Percentiles rank a stretch among this genome's conserved stretches.
phyloP scores from a whole-genome alignment of 2,888 invertebrate species.

The Serrognathus titanus region DNA sequence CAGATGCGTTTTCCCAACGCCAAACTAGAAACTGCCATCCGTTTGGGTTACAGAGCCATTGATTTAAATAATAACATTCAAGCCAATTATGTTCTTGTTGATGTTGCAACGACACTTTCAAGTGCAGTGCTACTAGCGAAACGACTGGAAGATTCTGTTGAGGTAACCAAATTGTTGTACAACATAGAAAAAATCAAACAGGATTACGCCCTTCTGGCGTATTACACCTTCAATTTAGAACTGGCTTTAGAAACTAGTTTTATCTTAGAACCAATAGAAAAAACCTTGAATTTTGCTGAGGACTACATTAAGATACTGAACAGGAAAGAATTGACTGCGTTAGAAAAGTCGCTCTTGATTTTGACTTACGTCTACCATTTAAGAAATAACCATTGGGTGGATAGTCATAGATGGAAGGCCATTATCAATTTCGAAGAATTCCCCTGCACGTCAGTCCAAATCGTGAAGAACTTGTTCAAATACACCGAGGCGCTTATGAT shows the following conservation, averaged over 20 bases:
- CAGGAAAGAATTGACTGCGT: slow-evolving; percentile 8
- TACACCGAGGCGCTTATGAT: slow-evolving; percentile 27
- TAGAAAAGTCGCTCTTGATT: slow-evolving; percentile 25
- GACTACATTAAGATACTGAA: slow-evolving; percentile 25
- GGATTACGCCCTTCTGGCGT: slow-evolving; percentile 48
- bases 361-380: slow-evolving; percentile 24
- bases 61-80: slow-evolving; percentile 49
- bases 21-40: slow-evolving; percentile 9
- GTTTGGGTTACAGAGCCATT: slow-evolving; percentile 26
- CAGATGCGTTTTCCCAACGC: slow-evolving; percentile 35
- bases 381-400: slow-evolving; percentile 19
- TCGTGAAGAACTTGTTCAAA: slow-evolving; percentile 25
- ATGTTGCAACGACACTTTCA: slow-evolving; percentile 51
- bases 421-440: slow-evolving; percentile 13
- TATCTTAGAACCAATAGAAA: slow-evolving; percentile 51
- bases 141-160: slow-evolving; percentile 53
- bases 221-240: slow-evolving; percentile 58
- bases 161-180: slow-evolving; percentile 46
- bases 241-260: slow-evolving; percentile 58
- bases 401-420: slow-evolving; percentile 25
- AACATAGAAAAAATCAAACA: slow-evolving; percentile 34
- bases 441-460: slow-evolving; percentile 11
- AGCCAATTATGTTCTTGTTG: slow-evolving; percentile 47
- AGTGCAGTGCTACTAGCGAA: slow-evolving; percentile 49
- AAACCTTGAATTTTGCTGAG: slow-evolving; percentile 50